phyloP scores from a whole-genome alignment of 1,140 invertebrate genomes.

The Sycobia sp. region DNA sequence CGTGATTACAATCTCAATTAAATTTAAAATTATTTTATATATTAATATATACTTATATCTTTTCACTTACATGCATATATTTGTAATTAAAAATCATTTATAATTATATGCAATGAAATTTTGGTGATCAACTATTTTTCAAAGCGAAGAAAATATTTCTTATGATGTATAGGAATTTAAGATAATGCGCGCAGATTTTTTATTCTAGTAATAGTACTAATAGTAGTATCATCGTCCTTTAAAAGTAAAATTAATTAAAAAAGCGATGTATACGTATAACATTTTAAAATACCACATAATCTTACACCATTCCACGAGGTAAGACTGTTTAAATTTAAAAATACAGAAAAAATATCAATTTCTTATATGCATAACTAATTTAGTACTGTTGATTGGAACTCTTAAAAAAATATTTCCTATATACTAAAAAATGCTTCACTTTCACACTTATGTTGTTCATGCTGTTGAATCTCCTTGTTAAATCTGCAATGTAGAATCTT shows the following conservation, averaged over 20 bases:
- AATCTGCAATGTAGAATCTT: conserved; percentile 5
- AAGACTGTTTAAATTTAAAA: conserved; percentile 47
- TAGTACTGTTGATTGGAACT: not conserved
- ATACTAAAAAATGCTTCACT: not conserved
- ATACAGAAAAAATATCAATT: conserved; percentile 12
- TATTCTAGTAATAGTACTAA: not conserved
- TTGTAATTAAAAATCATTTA: too few relatives aligned
- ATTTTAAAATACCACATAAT: conserved; percentile 1
- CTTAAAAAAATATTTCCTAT: not conserved
- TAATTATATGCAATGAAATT: too few relatives aligned
- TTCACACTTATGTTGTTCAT: not conserved
- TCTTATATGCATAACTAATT: not conserved
- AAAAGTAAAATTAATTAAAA: conserved; percentile 2
- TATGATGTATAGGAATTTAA: not conserved
- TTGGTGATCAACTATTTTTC: too few relatives aligned
- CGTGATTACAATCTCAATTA: too few relatives aligned
- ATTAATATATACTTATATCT: too few relatives aligned
- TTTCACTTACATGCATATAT: too few relatives aligned
- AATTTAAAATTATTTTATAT: too few relatives aligned
- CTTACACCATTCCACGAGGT: conserved; percentile 54
- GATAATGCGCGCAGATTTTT: conserved; percentile 3
- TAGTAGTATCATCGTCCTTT: not conserved
- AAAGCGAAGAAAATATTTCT: not conserved
- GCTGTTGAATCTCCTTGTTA: not conserved
- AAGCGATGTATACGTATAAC: not conserved